A percentile compares a stretch with the other conserved stretches of the same genome.
Evolutionary conservation across 2,113 vertebrate genomes (phyloP).

Genomic region (Indri indri): DNA sequence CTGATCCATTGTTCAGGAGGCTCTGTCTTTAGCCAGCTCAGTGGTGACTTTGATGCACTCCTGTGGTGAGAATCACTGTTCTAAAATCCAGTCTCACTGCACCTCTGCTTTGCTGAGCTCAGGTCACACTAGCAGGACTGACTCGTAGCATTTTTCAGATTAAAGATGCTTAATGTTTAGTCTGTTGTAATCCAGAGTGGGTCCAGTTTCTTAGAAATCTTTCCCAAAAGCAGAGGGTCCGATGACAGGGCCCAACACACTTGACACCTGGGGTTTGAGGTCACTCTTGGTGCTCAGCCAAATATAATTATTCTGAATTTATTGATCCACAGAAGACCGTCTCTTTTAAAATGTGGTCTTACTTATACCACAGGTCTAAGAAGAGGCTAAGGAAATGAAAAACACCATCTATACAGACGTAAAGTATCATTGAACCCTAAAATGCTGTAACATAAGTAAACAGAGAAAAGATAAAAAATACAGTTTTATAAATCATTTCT

Average conservation of each 20-base stretch:
- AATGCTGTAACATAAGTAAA: not conserved
- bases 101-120: not conserved
- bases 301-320: not conserved
- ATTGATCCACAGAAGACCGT: not conserved
- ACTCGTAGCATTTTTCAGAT: not conserved
- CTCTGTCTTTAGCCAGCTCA: not conserved
- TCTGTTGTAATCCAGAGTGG: not conserved
- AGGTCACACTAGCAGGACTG: not conserved
- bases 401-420: not conserved
- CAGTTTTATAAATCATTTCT: not conserved
- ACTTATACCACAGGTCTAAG: not conserved
- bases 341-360: not conserved
- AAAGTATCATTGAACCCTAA: not conserved
- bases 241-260: not conserved
- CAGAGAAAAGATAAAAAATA: not conserved
- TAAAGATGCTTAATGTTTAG: not conserved
- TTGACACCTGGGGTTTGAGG: not conserved
- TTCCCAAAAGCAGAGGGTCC: not conserved
- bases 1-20: not conserved
- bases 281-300: not conserved
- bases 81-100: not conserved
- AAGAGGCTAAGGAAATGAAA: not conserved
- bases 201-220: not conserved
- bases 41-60: too few relatives aligned
- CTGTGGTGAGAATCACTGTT: not conserved